These are phyloP conservation scores for Trichechus manatus DNA, from an alignment of 2,113 vertebrate species.

Conservation along the genomic window DNA sequence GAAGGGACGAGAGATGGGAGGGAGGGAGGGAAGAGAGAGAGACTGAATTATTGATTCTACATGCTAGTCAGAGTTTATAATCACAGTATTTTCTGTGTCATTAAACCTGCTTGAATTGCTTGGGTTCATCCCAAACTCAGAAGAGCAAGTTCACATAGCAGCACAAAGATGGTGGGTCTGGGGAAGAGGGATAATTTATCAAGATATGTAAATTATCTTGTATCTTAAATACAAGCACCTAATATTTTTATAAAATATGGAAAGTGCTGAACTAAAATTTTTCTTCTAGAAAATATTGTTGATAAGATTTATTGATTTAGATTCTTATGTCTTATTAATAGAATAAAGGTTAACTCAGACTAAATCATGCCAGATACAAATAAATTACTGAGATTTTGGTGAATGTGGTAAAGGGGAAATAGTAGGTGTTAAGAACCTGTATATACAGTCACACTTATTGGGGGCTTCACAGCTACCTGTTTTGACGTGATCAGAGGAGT, in stretches of 20 bases:
- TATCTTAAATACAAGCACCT: background rate
- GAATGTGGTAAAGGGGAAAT: background rate
- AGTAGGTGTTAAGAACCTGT: background rate
- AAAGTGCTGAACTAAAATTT: background rate
- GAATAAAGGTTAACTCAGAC: background rate
- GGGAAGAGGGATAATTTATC: background rate
- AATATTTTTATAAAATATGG: background rate
- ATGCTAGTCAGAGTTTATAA: background rate
- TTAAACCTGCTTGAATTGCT: background rate
- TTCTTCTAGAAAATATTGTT: background rate
- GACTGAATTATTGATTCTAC: background rate
- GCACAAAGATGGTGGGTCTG: background rate
- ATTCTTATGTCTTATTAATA: background rate
- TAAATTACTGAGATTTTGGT: background rate
- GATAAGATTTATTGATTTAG: background rate
- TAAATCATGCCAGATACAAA: background rate
- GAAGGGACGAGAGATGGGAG: too few relatives aligned
- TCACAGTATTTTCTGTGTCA: background rate
- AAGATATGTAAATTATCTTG: background rate
- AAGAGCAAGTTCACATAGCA: background rate
- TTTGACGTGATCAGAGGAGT: background rate
- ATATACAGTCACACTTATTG: background rate
- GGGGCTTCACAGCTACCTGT: background rate
- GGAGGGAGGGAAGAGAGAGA: background rate
- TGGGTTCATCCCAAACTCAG: background rate